Percentiles rank a stretch among this genome's conserved stretches.
Conservation (phyloP, 2,113 vertebrate species). For the Stigmatopora nigra region DNA sequence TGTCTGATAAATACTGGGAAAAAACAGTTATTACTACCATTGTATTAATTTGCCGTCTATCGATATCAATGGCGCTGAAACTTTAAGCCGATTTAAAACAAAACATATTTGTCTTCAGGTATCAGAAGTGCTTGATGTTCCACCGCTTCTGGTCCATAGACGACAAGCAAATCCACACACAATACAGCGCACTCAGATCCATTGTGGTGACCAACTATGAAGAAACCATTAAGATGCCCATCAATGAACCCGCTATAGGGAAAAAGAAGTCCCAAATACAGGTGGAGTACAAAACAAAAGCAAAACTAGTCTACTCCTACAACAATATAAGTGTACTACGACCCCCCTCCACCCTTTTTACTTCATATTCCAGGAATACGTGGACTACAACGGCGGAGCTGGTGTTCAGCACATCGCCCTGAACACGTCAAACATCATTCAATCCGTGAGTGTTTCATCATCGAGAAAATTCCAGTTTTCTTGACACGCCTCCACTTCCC, state of each 20-base stretch:
- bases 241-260: slow-evolving; percentile 74
- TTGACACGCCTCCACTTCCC: not conserved
- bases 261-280: slow-evolving; percentile 77
- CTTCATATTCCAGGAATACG: slow-evolving; percentile 65
- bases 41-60: too few relatives aligned
- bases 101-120: slow-evolving; percentile 54
- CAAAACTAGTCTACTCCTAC: not conserved
- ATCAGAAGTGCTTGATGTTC: slow-evolving; percentile 76
- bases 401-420: slow-evolving; percentile 80
- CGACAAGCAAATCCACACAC: slow-evolving; percentile 77
- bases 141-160: slow-evolving; percentile 82
- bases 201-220: slow-evolving; percentile 79
- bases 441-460: slow-evolving; percentile 59
- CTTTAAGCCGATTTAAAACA: too few relatives aligned
- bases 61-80: too few relatives aligned
- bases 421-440: slow-evolving; percentile 75
- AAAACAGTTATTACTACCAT: too few relatives aligned
- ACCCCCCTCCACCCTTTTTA: not conserved
- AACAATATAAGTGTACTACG: not conserved
- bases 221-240: slow-evolving; percentile 81
- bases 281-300: slow-evolving; percentile 41
- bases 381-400: slow-evolving; percentile 75
- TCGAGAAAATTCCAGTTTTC: not conserved
- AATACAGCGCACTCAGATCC: slow-evolving; percentile 75
- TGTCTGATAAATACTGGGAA: too few relatives aligned